Percentiles rank a stretch among this genome's conserved stretches.
Conservation (phyloP, 2,113 vertebrate genomes). For the Halichoeres trimaculatus region DNA sequence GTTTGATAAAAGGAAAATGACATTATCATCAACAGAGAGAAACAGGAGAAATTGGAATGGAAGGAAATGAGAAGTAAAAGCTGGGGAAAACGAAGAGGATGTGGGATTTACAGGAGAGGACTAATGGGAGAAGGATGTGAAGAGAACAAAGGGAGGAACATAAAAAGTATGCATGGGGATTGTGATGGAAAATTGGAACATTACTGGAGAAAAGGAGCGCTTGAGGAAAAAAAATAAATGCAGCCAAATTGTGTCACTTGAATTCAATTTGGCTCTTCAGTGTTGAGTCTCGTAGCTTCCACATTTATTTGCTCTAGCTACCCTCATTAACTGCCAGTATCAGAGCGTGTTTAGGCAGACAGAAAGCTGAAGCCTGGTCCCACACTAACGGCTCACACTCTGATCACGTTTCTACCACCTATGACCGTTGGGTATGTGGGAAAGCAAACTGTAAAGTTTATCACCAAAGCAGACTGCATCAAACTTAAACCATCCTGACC, state of each 20-base stretch:
- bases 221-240: not conserved
- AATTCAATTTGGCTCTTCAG: not conserved
- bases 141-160: constrained; percentile 11
- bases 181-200: constrained; percentile 4
- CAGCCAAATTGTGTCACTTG: not conserved
- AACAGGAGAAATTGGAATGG: not conserved
- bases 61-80: constrained; percentile 22
- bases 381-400: too few species aligned
- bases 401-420: too few species aligned
- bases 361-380: not conserved
- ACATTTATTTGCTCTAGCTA: too few species aligned
- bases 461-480: too few species aligned
- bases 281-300: too few species aligned
- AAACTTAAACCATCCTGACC: too few species aligned
- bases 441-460: too few species aligned
- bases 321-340: too few species aligned
- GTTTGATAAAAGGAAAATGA: constrained; percentile 36
- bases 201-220: constrained; percentile 11
- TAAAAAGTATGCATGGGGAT: constrained; percentile 15
- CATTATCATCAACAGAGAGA: constrained; percentile 22
- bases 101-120: not conserved
- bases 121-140: not conserved
- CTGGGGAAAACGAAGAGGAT: constrained; percentile 4
- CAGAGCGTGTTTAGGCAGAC: not conserved
- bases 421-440: too few species aligned